These are phyloP conservation scores for Oceanites oceanicus DNA, from an alignment of 2,113 vertebrate species.

Conservation along the genomic window DNA sequence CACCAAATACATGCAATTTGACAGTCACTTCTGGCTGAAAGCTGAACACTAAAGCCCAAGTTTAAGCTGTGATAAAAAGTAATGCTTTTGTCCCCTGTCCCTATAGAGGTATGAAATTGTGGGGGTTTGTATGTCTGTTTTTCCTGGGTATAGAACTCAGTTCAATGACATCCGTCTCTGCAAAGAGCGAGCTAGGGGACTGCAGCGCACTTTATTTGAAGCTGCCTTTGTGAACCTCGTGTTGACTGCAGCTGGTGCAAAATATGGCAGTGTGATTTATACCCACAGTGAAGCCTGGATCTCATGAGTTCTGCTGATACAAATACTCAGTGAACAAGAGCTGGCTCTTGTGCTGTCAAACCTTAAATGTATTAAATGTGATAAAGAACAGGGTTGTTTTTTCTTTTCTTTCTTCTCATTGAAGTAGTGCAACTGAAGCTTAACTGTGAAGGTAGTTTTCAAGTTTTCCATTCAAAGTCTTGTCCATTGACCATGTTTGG, in stretches of 20 bases:
- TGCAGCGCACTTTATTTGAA: not conserved
- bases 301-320: not conserved
- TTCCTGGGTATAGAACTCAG: not conserved
- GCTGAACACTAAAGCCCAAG: not conserved
- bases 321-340: not conserved
- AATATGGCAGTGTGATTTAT: not conserved
- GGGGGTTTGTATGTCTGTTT: not conserved
- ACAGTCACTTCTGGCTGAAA: not conserved
- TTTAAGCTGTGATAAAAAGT: not conserved
- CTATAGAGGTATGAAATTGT: not conserved
- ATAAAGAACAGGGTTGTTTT: not conserved
- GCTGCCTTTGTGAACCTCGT: not conserved
- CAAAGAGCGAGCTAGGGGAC: not conserved
- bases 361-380: not conserved
- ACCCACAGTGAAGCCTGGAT: not conserved
- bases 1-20: not conserved
- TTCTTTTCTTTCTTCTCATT: rapidly evolving
- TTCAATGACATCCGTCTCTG: not conserved
- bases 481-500: not conserved
- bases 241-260: not conserved
- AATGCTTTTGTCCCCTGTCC: not conserved
- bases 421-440: not conserved
- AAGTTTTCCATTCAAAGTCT: not conserved
- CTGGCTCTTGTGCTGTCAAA: not conserved
- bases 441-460: not conserved